A percentile compares a stretch with the other conserved stretches of the same genome.
Evolutionary conservation across 2,797 vertebrate species (phyloP).

Genomic region (Arnoldichthys spilopterus): DNA sequence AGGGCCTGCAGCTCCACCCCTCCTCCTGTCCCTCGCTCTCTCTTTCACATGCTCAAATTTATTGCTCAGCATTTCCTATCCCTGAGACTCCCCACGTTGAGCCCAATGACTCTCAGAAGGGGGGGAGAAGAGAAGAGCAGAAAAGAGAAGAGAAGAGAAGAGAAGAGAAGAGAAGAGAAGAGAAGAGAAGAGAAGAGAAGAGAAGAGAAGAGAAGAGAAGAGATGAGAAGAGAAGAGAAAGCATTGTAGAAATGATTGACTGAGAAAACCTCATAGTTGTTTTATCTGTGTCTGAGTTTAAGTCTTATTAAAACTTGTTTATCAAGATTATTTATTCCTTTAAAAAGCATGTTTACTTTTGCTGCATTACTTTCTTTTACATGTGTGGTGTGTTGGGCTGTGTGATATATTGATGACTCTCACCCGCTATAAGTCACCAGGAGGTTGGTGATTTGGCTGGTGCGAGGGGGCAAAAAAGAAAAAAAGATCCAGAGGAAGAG

Average conservation of each 20-base stretch:
- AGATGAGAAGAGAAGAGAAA: neutral
- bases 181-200: neutral
- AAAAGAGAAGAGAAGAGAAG: neutral
- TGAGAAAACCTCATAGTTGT: too few species aligned
- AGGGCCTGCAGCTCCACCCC: conserved; percentile 75
- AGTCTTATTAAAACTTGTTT: too few species aligned
- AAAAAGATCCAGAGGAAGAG: conserved; percentile 42
- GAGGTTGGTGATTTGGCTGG: conserved; percentile 40
- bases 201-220: neutral
- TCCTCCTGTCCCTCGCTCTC: conserved; percentile 49
- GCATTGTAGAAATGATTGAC: too few species aligned
- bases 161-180: neutral
- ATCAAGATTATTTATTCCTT: too few species aligned
- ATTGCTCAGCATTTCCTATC: conserved; percentile 81
- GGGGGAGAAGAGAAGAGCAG: neutral
- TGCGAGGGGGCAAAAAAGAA: conserved; percentile 30
- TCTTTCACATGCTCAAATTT: conserved; percentile 80
- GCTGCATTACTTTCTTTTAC: neutral
- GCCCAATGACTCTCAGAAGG: conserved; percentile 38
- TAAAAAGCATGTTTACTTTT: conserved; percentile 55
- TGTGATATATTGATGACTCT: conserved; percentile 52
- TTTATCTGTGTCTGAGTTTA: too few species aligned
- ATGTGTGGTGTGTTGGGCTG: conserved; percentile 11
- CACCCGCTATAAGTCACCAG: conserved; percentile 58
- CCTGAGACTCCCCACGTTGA: conserved; percentile 84